phyloP scores from a whole-genome alignment of 2,797 vertebrate genomes.

The Aselliscus stoliczkanus region DNA sequence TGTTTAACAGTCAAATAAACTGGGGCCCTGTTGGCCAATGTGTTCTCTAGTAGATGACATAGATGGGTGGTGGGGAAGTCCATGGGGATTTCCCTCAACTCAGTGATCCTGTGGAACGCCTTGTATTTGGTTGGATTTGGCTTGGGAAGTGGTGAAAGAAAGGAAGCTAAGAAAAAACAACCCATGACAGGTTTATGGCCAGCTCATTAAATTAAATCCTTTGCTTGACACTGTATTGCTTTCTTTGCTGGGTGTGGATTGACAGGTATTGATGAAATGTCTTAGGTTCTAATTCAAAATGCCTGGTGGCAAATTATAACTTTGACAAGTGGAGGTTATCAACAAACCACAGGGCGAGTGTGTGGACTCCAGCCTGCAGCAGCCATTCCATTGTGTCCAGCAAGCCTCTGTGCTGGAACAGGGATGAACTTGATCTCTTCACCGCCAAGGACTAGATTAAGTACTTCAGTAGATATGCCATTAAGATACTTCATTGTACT shows the following conservation, averaged over 20 bases:
- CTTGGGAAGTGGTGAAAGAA: slow-evolving; percentile 50
- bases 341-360: not conserved
- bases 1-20: slow-evolving; percentile 8
- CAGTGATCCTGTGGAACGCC: not conserved
- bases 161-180: slow-evolving; percentile 39
- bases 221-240: slow-evolving; percentile 36
- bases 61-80: not conserved
- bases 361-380: not conserved
- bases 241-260: slow-evolving; percentile 52
- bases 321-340: slow-evolving; percentile 53
- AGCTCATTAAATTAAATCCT: slow-evolving; percentile 45
- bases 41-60: not conserved
- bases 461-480: slow-evolving; percentile 44
- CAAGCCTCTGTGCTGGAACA: not conserved
- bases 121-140: slow-evolving; percentile 1
- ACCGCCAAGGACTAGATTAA: slow-evolving; percentile 32
- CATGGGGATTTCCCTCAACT: not conserved
- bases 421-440: slow-evolving; percentile 52
- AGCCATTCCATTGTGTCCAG: not conserved
- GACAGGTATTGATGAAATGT: slow-evolving; percentile 56
- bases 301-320: slow-evolving; percentile 30
- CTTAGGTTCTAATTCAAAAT: slow-evolving; percentile 51
- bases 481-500: slow-evolving; percentile 41
- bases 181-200: slow-evolving; percentile 41
- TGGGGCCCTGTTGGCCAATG: not conserved